Percentiles rank a stretch among this genome's conserved stretches.
These are phyloP conservation scores for Micoletzkya japonica DNA, from an alignment of 2,888 invertebrate species.

Conservation along the genomic window DNA sequence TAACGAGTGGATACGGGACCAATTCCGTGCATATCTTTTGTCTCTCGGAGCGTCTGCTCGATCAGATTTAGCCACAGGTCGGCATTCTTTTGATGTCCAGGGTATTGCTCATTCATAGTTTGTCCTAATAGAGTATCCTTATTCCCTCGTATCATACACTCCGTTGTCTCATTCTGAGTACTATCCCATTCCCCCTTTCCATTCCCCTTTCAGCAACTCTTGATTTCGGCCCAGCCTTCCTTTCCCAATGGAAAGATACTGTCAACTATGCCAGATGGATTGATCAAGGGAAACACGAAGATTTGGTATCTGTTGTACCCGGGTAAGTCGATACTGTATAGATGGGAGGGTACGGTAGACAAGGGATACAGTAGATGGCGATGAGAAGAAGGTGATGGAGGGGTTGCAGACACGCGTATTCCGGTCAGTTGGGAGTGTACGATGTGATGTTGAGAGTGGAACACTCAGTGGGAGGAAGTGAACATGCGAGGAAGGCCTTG, in stretches of 20 bases:
- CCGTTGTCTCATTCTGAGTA: background rate
- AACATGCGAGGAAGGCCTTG: slow-evolving; percentile 50
- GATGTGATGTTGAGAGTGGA: slow-evolving; percentile 76
- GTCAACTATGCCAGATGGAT: slow-evolving; percentile 85
- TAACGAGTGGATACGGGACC: slow-evolving; percentile 92
- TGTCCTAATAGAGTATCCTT: background rate
- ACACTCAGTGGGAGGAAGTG: slow-evolving; percentile 49
- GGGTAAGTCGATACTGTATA: slow-evolving; percentile 30
- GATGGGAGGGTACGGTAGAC: background rate
- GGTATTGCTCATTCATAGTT: background rate
- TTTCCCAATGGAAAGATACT: slow-evolving; percentile 82
- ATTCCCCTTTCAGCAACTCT: slow-evolving; percentile 28
- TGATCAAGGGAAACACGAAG: slow-evolving; percentile 36
- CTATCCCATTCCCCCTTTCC: background rate
- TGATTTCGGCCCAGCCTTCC: slow-evolving; percentile 81
- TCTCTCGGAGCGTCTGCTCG: slow-evolving; percentile 64
- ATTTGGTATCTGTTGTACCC: slow-evolving; percentile 37
- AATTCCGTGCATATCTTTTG: slow-evolving; percentile 73
- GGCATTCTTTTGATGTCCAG: background rate
- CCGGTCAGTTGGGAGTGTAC: slow-evolving; percentile 87
- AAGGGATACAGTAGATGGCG: background rate
- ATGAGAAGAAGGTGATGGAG: background rate
- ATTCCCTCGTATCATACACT: background rate
- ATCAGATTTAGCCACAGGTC: slow-evolving; percentile 35
- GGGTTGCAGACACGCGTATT: slow-evolving; percentile 79